Evolutionary conservation across 35 echinoderm and acorn worm species (phyloP).

Genomic region (Patiria miniata): DNA sequence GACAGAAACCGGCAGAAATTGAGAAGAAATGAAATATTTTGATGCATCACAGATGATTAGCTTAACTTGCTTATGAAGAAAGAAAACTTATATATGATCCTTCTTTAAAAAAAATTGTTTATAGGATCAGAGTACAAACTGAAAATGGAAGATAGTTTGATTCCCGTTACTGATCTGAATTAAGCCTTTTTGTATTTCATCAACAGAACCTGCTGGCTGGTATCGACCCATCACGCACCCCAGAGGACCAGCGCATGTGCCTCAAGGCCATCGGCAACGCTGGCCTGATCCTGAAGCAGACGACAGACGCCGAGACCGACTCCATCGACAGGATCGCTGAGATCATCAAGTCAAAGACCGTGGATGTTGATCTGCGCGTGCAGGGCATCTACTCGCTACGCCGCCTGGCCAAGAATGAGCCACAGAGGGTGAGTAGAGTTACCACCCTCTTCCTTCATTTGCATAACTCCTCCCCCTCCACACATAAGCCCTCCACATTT

Average conservation of each 20-base stretch:
- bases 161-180: background rate
- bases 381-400: constrained; percentile 66
- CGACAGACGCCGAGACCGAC: background rate
- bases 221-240: background rate
- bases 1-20: background rate
- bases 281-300: constrained; percentile 21
- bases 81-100: background rate
- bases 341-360: background rate
- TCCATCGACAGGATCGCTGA: constrained; percentile 26
- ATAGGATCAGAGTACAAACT: background rate
- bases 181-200: background rate
- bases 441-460: background rate
- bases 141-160: background rate
- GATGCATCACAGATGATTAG: background rate
- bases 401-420: constrained; percentile 8
- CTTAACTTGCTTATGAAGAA: background rate
- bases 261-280: constrained; percentile 67
- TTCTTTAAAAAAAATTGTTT: background rate
- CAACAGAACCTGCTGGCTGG: constrained; percentile 42
- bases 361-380: constrained; percentile 12
- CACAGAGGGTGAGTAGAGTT: background rate
- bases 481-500: no score
- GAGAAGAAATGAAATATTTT: background rate
- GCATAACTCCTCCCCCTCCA: background rate
- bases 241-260: constrained; percentile 33